Conservation (phyloP, 2,797 vertebrate genomes). For the Urophycis tenuis region DNA sequence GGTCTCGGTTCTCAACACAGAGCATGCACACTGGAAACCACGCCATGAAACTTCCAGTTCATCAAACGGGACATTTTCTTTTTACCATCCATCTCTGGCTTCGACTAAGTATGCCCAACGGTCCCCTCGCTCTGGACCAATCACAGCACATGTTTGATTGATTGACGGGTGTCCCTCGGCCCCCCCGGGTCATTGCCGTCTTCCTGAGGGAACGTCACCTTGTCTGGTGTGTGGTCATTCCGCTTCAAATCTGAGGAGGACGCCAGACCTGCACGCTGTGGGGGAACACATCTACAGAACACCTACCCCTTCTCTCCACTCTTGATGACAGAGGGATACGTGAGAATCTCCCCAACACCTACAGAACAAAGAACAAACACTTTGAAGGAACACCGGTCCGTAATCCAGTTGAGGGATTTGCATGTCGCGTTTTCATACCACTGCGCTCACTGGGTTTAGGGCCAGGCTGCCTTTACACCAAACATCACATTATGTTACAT, state of each 20-base stretch:
- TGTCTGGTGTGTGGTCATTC: conserved; percentile 97
- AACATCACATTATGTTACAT: no score
- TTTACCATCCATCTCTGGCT: conserved; percentile 33
- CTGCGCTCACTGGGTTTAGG: no score
- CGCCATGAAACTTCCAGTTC: conserved; percentile 51
- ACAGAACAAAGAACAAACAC: conserved; percentile 31
- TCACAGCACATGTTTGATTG: conserved; percentile 87
- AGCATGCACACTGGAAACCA: conserved; percentile 44
- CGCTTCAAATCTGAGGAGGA: conserved; percentile 82
- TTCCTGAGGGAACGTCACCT: conserved; percentile 84
- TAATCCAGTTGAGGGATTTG: no score
- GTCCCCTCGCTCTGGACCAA: not conserved
- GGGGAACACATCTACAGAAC: no score
- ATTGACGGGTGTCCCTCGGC: conserved; percentile 83
- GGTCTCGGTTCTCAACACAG: no score
- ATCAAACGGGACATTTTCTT: conserved; percentile 16
- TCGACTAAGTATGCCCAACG: conserved; percentile 27
- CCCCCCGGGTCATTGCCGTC: conserved; percentile 80
- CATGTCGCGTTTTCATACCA: no score
- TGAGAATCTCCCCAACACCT: conserved; percentile 97
- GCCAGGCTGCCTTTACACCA: no score
- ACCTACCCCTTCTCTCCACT: conserved; percentile 93
- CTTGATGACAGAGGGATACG: conserved; percentile 97
- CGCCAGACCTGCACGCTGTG: no score
- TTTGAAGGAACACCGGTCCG: no score